Conservation (phyloP, 2,888 invertebrate species). For the Alcis repandata region DNA sequence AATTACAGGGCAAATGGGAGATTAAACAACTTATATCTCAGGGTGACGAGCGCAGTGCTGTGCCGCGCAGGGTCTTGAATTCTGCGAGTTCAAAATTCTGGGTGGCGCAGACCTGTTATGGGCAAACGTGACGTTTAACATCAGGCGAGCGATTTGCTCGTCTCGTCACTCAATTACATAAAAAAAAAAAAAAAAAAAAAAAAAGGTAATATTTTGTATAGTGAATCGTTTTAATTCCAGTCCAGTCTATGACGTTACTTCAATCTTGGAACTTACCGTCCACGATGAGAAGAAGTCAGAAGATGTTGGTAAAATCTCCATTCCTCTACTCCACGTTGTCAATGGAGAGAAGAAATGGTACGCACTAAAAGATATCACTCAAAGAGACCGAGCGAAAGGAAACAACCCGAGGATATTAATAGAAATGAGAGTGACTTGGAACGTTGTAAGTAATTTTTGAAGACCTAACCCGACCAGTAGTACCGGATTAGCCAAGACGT, state of each 20-base stretch:
- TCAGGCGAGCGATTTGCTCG: too few relatives aligned
- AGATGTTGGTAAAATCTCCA: constrained; percentile 95
- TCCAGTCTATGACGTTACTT: constrained; percentile 96
- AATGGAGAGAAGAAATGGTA: constrained; percentile 97
- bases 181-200: too few relatives aligned
- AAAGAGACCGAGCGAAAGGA: constrained; percentile 94
- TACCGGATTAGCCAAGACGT: too few relatives aligned
- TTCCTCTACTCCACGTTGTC: constrained; percentile 93
- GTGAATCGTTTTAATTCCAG: constrained; percentile 65
- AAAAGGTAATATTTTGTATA: not conserved
- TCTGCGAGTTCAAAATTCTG: too few relatives aligned
- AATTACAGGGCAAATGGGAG: too few relatives aligned
- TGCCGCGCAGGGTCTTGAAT: too few relatives aligned
- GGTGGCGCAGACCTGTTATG: too few relatives aligned
- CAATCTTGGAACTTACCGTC: constrained; percentile 95
- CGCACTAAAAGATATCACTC: constrained; percentile 96
- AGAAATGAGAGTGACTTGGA: constrained; percentile 96
- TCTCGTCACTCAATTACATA: too few relatives aligned
- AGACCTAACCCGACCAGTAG: too few relatives aligned
- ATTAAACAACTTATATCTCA: too few relatives aligned
- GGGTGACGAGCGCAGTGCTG: too few relatives aligned
- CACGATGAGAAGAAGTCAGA: constrained; percentile 98
- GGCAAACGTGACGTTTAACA: too few relatives aligned
- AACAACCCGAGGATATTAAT: constrained; percentile 93
- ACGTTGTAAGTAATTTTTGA: constrained; percentile 88